These are phyloP conservation scores for Laticauda colubrina DNA, from an alignment of 2,113 vertebrate genomes.

Conservation along the genomic window DNA sequence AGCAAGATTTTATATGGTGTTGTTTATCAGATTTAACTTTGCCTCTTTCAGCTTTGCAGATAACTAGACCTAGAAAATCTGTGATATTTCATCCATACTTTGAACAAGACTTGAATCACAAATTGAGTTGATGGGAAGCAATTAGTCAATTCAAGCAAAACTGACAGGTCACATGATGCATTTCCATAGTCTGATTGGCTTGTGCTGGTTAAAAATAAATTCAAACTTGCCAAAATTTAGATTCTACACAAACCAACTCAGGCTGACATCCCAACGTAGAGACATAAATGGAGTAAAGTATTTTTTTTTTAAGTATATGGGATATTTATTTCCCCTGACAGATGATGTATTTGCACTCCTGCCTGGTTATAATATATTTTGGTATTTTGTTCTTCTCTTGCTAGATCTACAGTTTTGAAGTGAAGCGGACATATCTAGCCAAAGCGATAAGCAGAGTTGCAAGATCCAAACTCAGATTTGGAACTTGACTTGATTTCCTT, in stretches of 20 bases:
- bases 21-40: constrained; percentile 64
- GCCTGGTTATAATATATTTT: background rate
- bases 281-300: background rate
- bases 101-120: constrained; percentile 7
- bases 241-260: background rate
- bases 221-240: background rate
- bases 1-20: constrained; percentile 54
- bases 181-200: constrained; percentile 47
- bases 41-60: constrained; percentile 51
- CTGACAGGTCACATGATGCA: constrained; percentile 42
- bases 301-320: background rate
- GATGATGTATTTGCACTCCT: background rate
- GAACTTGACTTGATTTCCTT: too few relatives aligned
- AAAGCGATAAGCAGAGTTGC: background rate
- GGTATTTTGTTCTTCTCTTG: background rate
- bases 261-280: background rate
- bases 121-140: constrained; percentile 10
- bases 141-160: constrained; percentile 57
- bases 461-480: background rate
- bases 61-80: constrained; percentile 26
- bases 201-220: background rate
- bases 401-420: background rate
- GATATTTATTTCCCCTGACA: background rate
- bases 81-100: constrained; percentile 24
- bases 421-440: background rate